Evolutionary conservation across 1,140 invertebrate genomes (phyloP).

Genomic region (Mesaphorura yosii): DNA sequence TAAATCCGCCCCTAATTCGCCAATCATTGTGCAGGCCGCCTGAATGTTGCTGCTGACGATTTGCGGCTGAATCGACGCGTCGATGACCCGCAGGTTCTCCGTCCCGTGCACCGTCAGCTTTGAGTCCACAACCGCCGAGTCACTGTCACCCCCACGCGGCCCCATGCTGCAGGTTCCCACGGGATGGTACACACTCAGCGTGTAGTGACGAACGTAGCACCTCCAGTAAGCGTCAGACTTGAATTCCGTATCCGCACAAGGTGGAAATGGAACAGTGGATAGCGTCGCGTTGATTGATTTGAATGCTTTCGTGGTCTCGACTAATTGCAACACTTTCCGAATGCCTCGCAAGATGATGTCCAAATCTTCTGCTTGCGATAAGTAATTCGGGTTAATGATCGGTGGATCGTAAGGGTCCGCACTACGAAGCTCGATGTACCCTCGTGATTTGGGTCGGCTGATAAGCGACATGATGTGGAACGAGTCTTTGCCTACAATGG

Average conservation of each 20-base stretch:
- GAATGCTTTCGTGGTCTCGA: slow-evolving; percentile 27
- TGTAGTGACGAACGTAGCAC: slow-evolving; percentile 33
- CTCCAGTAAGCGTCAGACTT: slow-evolving; percentile 32
- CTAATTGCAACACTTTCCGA: slow-evolving; percentile 14
- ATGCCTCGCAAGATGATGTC: slow-evolving; percentile 31
- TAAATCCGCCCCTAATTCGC: slow-evolving; percentile 42
- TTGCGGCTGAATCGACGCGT: slow-evolving; percentile 31
- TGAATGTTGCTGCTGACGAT: slow-evolving; percentile 28
- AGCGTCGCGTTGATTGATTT: slow-evolving; percentile 14
- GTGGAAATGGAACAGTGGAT: slow-evolving; percentile 23
- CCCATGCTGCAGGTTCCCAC: slow-evolving; percentile 39
- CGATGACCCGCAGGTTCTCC: slow-evolving; percentile 36
- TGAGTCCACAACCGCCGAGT: slow-evolving; percentile 38
- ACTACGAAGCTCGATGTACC: slow-evolving; percentile 28
- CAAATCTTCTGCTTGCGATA: slow-evolving; percentile 30
- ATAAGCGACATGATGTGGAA: slow-evolving; percentile 30
- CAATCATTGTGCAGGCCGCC: slow-evolving; percentile 41
- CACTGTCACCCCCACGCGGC: slow-evolving; percentile 9
- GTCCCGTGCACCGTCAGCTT: slow-evolving; percentile 36
- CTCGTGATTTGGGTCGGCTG: slow-evolving; percentile 31
- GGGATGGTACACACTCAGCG: slow-evolving; percentile 35
- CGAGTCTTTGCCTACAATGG: slow-evolving; percentile 20
- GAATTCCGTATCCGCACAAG: slow-evolving; percentile 29
- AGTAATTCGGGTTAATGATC: slow-evolving; percentile 33
- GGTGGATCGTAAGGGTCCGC: slow-evolving; percentile 28